Evolutionary conservation across 2,888 invertebrate species (phyloP).

Genomic region (Nysson spinosus): DNA sequence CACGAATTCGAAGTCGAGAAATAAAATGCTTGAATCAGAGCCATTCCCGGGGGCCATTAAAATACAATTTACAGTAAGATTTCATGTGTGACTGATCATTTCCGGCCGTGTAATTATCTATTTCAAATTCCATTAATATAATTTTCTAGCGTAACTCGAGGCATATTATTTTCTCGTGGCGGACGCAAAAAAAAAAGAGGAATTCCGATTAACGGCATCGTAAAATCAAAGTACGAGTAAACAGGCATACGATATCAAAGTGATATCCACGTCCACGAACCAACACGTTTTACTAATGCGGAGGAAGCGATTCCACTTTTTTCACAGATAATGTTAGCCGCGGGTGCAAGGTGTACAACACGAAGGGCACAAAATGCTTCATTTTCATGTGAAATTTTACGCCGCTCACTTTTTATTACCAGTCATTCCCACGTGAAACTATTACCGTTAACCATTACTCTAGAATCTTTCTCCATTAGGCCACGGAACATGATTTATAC

Average conservation of each 20-base stretch:
- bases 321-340: slow-evolving; percentile 8
- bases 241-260: slow-evolving; percentile 21
- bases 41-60: too few relatives aligned
- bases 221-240: slow-evolving; percentile 24
- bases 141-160: too few relatives aligned
- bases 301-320: slow-evolving; percentile 15
- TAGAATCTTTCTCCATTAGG: too few relatives aligned
- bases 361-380: slow-evolving; percentile 26
- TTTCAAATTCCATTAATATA: too few relatives aligned
- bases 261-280: background rate
- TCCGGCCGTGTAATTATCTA: too few relatives aligned
- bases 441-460: slow-evolving; percentile 37
- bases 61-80: too few relatives aligned
- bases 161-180: background rate
- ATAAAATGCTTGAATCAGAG: too few relatives aligned
- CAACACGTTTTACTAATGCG: slow-evolving; percentile 11
- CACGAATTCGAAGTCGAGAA: too few relatives aligned
- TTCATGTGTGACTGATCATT: too few relatives aligned
- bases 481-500: too few relatives aligned
- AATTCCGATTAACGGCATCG: slow-evolving; percentile 3
- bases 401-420: background rate
- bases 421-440: slow-evolving; percentile 15
- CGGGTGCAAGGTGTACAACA: background rate
- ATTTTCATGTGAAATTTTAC: slow-evolving; percentile 20
- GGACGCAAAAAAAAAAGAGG: background rate